A percentile compares a stretch with the other conserved stretches of the same genome.
phyloP scores from a whole-genome alignment of 1,140 invertebrate species.

The Drosophila paulistorum region DNA sequence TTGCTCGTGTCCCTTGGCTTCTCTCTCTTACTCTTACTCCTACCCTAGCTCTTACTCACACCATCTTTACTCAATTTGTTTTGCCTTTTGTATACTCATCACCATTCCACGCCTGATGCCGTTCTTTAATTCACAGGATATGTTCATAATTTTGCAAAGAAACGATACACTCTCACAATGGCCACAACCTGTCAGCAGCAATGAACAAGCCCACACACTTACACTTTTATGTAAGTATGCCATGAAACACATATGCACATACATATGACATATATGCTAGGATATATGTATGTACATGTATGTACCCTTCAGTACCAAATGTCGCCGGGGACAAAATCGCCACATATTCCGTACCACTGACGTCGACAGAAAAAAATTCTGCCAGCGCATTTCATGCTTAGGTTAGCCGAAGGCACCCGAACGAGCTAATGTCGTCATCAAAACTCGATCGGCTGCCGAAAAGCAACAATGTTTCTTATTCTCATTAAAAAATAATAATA shows the following conservation, averaged over 20 bases:
- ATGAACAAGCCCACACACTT: neutral
- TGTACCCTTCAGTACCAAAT: too few species aligned
- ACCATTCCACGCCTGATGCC: slow-evolving; percentile 38
- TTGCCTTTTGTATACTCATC: slow-evolving; percentile 62
- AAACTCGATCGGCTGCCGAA: too few species aligned
- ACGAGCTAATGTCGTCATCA: too few species aligned
- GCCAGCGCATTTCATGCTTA: too few species aligned
- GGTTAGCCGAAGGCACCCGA: too few species aligned
- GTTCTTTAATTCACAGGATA: slow-evolving; percentile 77
- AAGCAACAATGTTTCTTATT: too few species aligned
- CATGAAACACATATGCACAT: neutral
- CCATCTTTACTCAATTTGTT: slow-evolving; percentile 71
- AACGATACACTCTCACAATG: slow-evolving; percentile 45
- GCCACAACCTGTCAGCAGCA: slow-evolving; percentile 1
- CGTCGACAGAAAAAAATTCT: too few species aligned
- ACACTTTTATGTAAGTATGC: neutral
- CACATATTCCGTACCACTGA: too few species aligned
- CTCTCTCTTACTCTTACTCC: slow-evolving; percentile 6
- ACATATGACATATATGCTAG: too few species aligned
- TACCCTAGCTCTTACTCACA: slow-evolving; percentile 19
- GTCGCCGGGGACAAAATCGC: too few species aligned
- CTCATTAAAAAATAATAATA: too few species aligned
- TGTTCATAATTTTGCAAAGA: slow-evolving; percentile 68
- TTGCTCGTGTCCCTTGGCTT: neutral
- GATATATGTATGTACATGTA: too few species aligned